Evolutionary conservation across 2,797 vertebrate species (phyloP), one percentile per base, ranked within the genome.

Genomic region (Sebastes nivosus): DNA sequence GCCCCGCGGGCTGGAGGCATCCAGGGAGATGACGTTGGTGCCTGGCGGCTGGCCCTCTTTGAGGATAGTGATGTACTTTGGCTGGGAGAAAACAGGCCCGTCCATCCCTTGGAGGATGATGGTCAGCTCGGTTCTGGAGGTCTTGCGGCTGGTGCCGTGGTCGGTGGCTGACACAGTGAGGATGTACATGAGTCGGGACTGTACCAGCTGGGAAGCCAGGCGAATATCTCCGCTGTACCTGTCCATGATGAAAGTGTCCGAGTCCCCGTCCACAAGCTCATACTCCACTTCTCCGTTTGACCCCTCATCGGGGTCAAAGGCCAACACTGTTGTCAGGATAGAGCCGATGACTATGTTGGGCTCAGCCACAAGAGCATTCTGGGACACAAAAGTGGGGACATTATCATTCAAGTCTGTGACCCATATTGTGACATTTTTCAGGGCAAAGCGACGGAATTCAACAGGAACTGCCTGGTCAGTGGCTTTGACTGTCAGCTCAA

Each of bases 371-470:
- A 99, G 96, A 7, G 99, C 98, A 0, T 98, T 98, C 89, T 99
- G 99, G 0, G 99, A 98, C 3, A 99, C 16, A 6, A 99, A 99
- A 22, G 93, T 87, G 0, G 99, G 99, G 0, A 97, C 91, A 0
- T 99, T 99, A 87, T 99, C 99, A 3, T 99, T 99, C 79, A 96
- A 95, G 80, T 99, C 99, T 0, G 97, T 99, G 55, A 99, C 97
- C 95, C 99, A 96, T 77, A 99, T 93, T 7, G 99, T 99, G 77
- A 99, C 96, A 0, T 99, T 99, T 91, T 99, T 99, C 77, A 99
- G 89, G 70, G 98, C 98, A 58, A 95, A 97, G 4, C 97, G 95
- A 2, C 99, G 95, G 73, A 96, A 97, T 86, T 99, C 98, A n/a
- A 95, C 77, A 0, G 98, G 99, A 55, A 99, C 96, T 0, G 99